Evolutionary conservation across 2,113 vertebrate genomes (phyloP).

Genomic region (Macaca nemestrina): DNA sequence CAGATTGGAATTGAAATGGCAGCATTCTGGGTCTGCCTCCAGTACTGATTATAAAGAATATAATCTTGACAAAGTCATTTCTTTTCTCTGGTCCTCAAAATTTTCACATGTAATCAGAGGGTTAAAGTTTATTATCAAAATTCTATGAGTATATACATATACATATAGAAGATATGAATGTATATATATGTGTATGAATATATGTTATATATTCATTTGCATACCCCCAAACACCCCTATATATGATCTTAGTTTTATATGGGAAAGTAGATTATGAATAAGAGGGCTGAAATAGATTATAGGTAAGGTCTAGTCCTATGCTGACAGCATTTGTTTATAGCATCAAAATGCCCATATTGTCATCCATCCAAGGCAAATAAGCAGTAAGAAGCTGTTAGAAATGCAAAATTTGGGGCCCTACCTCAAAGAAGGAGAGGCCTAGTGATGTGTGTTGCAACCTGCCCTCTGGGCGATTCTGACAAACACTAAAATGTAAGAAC

Average conservation of each 20-base stretch:
- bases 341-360: neutral
- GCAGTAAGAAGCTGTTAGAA: neutral
- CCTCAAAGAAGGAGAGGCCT: neutral
- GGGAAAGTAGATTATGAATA: neutral
- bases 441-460: neutral
- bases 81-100: neutral
- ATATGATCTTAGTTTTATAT: neutral
- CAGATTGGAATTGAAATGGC: neutral
- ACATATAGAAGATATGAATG: neutral
- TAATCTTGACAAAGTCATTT: slow-evolving; percentile 10
- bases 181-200: neutral
- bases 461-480: neutral
- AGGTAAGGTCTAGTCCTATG: neutral
- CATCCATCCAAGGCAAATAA: neutral
- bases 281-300: neutral
- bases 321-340: neutral
- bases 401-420: neutral
- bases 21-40: neutral
- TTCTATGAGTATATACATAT: neutral
- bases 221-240: neutral
- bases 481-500: neutral
- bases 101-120: neutral
- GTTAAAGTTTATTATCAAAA: neutral
- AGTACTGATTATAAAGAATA: neutral
- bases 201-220: neutral